These are phyloP conservation scores for Leptodirus hochenwartii DNA, from an alignment of 2,888 invertebrate genomes.

Conservation along the genomic window DNA sequence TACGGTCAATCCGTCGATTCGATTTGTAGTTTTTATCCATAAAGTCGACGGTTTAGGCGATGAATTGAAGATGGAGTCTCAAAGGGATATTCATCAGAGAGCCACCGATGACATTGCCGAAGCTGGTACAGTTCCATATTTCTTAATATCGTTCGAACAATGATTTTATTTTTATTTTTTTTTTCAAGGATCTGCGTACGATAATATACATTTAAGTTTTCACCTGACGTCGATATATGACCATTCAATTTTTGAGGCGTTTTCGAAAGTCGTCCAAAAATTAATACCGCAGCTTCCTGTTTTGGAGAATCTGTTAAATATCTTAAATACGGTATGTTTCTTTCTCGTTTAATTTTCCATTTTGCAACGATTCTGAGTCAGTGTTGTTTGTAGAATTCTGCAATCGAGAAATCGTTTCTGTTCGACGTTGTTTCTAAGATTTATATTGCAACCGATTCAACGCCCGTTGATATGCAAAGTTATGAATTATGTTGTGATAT, in stretches of 20 bases:
- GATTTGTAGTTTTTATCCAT: conserved; percentile 97
- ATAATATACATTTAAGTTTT: conserved; percentile 82
- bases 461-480: conserved; percentile 98
- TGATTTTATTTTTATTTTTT: conserved; percentile 8
- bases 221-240: conserved; percentile 98
- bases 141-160: conserved; percentile 10
- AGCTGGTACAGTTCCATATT: too few relatives aligned
- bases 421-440: conserved; percentile 99
- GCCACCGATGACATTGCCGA: conserved; percentile 90
- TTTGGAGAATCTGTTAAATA: conserved; percentile 91
- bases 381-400: conserved; percentile 66
- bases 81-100: conserved; percentile 92
- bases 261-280: conserved; percentile 99
- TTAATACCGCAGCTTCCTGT: conserved; percentile 93
- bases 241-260: conserved; percentile 99
- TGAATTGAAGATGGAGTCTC: conserved; percentile 98
- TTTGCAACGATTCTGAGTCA: neutral
- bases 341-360: conserved; percentile 1
- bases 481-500: conserved; percentile 99
- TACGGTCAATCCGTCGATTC: conserved; percentile 88
- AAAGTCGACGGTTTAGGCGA: conserved; percentile 98
- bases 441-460: conserved; percentile 98
- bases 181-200: conserved; percentile 37
- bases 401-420: conserved; percentile 97
- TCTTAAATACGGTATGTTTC: conserved; percentile 83